Evolutionary conservation across 2,113 vertebrate species (phyloP).

Genomic region (Pteropus alecto): DNA sequence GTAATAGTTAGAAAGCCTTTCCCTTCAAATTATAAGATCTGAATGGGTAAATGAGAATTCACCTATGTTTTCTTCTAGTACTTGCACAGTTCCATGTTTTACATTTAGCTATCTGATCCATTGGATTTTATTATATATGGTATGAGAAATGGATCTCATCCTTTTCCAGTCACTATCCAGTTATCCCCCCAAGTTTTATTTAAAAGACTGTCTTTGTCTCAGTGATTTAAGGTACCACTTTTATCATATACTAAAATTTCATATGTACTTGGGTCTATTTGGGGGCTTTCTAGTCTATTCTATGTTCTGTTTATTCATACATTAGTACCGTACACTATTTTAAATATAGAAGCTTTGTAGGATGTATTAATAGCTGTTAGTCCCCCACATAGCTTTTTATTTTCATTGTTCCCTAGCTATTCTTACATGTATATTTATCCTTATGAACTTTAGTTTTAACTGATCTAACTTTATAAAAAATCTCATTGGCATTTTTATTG

Average conservation of each 20-base stretch:
- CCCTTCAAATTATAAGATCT: not conserved
- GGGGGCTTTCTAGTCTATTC: not conserved
- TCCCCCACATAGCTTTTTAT: not conserved
- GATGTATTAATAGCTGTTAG: not conserved
- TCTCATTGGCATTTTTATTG: constrained; percentile 8
- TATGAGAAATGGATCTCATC: not conserved
- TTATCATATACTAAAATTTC: not conserved
- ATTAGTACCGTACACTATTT: not conserved
- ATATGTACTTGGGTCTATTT: not conserved
- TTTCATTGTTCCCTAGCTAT: constrained; percentile 14
- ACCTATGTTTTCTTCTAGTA: not conserved
- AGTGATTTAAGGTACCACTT: not conserved
- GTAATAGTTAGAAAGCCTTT: constrained; percentile 2
- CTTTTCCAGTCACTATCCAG: not conserved
- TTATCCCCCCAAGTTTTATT: not conserved
- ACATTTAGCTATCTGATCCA: not conserved
- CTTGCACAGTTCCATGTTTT: not conserved
- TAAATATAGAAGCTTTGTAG: not conserved
- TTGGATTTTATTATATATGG: not conserved
- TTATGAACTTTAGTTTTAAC: not conserved
- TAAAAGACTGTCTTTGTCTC: not conserved
- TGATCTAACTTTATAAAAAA: not conserved
- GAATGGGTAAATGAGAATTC: not conserved
- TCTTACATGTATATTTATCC: not conserved
- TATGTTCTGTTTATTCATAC: not conserved